Conservation (phyloP, 2,113 vertebrate genomes). For the Vidua macroura region DNA sequence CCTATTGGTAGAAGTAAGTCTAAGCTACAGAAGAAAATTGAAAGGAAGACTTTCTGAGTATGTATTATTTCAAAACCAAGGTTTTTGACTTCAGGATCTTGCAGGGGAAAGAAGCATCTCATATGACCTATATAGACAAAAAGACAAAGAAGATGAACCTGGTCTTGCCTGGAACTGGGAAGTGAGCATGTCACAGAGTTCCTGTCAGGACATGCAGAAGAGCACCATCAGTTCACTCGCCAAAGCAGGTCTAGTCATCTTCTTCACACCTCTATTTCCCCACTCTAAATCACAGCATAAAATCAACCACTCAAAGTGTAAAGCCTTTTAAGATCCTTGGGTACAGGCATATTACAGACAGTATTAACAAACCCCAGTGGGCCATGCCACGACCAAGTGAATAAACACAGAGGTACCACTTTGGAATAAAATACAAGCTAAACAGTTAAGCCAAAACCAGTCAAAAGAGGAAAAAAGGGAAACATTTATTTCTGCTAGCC, state of each 20-base stretch:
- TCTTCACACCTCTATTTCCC: not conserved
- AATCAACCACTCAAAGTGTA: fast-evolving
- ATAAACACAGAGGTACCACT: not conserved
- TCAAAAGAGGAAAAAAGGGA: not conserved
- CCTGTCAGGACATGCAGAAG: not conserved
- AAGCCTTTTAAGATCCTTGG: not conserved
- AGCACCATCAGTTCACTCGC: not conserved
- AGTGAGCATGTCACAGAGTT: not conserved
- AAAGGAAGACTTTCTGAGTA: not conserved
- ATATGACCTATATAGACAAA: not conserved
- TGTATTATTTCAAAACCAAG: not conserved
- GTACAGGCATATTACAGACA: not conserved
- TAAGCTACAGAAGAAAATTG: not conserved
- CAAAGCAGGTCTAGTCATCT: not conserved
- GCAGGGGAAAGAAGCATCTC: not conserved
- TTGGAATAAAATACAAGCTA: not conserved
- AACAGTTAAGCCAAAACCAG: not conserved
- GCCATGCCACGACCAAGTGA: not conserved
- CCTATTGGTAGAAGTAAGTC: not conserved
- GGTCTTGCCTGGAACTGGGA: not conserved
- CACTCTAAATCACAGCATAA: not conserved
- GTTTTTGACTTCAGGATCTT: not conserved
- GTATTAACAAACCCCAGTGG: not conserved
- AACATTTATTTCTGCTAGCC: not conserved
- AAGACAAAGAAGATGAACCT: not conserved